Base-by-base conservation (phyloP, 2,888 invertebrate species). In the Meloe dianella region DNA sequence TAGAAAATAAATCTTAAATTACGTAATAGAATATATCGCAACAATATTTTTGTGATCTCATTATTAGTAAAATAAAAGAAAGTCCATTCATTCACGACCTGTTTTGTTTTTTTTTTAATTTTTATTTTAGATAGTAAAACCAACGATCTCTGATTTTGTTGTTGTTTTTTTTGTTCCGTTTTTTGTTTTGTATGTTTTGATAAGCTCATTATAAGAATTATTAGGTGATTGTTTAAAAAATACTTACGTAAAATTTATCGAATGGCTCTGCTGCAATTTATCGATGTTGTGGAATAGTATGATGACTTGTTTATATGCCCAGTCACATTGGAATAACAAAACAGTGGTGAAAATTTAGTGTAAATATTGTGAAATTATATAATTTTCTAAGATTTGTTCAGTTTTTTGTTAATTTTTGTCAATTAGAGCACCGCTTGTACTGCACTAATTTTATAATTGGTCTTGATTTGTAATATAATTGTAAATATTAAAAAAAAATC, bases 381-480 rank as follows among this genome's bases (percentile, higher is more conserved):
- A 66, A 22, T n/a, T 41, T 27, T n/a, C 5, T n/a, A n/a, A 54
- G 30, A 57, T 54, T 29, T 62, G 35, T 27, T 30, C 57, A 59
- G 57, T 66, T 67, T 63, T 47, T 61, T 67, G 62, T 61, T 60
- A 66, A 27, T 29, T 63, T 64, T 59, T 58, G 27, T 35, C 62
- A 57, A 69, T 67, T 74, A 78, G 80, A 80, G 80, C 80, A 80
- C 80, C 80, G 80, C 80, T 80, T 80, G 78, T 80, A 79, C 78
- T 80, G 78, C 79, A 79, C 78, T 80, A 79, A 79, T 77, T 76
- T 76, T 35, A 14, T 63, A 68, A 69, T 68, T 70, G 64, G 60
- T 65, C 60, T 72, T 73, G 66, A 68, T 74, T 72, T 77, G 75
- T 77, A 78, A 70, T 66, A 71, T 71, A 73, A 63, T 63, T 75